A percentile compares a stretch with the other conserved stretches of the same genome.
phyloP scores from a whole-genome alignment of 1,140 invertebrate species.

The Tetramorium simillimum region DNA sequence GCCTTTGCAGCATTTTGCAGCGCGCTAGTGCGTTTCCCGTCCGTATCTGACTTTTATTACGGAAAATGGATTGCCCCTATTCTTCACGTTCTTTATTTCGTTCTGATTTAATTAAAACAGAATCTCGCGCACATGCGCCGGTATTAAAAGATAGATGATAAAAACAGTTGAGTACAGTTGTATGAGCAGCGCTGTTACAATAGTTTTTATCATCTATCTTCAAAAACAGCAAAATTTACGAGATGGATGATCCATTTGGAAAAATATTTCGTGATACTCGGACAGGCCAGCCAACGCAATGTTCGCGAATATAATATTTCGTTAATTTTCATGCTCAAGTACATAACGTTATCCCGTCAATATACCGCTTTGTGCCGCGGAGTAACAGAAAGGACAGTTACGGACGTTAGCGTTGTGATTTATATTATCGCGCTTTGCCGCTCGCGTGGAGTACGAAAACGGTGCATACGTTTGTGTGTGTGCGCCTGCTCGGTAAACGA shows the following conservation, averaged over 20 bases:
- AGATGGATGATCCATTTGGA: neutral
- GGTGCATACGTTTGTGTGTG: too few relatives aligned
- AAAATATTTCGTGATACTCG: neutral
- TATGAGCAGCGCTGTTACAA: neutral
- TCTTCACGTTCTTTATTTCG: slow-evolving; percentile 28
- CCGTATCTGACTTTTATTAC: slow-evolving; percentile 31
- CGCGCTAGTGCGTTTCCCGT: neutral
- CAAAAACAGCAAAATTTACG: neutral
- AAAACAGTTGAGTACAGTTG: neutral
- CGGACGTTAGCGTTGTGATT: slow-evolving; percentile 40
- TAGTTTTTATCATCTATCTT: neutral
- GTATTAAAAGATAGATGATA: slow-evolving; percentile 15
- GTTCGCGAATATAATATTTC: neutral
- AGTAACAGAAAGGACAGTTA: neutral
- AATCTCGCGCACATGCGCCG: neutral
- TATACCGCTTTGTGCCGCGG: neutral
- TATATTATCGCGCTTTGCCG: slow-evolving; percentile 30
- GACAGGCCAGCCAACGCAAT: neutral
- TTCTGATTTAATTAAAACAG: slow-evolving; percentile 46
- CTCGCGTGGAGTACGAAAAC: neutral
- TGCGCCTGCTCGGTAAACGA: slow-evolving; percentile 21
- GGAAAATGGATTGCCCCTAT: slow-evolving; percentile 37
- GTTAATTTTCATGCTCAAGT: neutral
- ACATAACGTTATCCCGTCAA: neutral
- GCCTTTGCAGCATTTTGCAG: slow-evolving; percentile 25